Base-by-base conservation (phyloP, 1,140 invertebrate species). In the Holcopasites calliopsidis region DNA sequence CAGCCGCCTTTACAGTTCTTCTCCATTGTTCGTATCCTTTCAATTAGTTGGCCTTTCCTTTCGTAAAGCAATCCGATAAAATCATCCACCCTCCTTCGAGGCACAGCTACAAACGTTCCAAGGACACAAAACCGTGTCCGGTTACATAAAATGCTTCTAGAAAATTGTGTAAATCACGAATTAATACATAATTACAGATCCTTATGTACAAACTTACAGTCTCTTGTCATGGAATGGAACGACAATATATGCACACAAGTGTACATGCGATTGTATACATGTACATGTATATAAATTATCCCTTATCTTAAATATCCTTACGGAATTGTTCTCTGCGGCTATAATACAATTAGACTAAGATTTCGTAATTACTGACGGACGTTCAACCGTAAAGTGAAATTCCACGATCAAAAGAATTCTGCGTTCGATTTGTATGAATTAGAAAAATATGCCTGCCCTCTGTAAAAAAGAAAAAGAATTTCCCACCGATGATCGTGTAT, bases 181-280 rank as follows among this genome's bases (percentile, higher is more conserved):
- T 84, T 74, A 80, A 85, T 84, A 83, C 47, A 82, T 83, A 87
- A 86, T 85, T 87, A 87, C 80, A 88, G 73, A 82, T 84, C 77
- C 62, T 83, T 88, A 87, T 85, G 78, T 88, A 87, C 85, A 87
- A 86, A 88, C 83, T 55, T 86, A 89, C 88, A 90, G 89, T 90
- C 88, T 90, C 88, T n/a, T n/a, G 85, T 89, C 88, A 88, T 88
- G 88, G 88, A 89, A 90, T 90, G 89, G 77, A 87, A 86, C 86
- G 79, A 84, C 73, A 84, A 85, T 85, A 79, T 72, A 81, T 79
- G 35, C 60, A 28, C 31, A 28, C 8, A 54, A 3, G 1, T 28
- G 23, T 70, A 61, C 72, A 62, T 81, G 11, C 44, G n/a, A 47
- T 47, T 44, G 26, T 62, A 31, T 62, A 44, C 40, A 31, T 47